Percentiles rank a stretch among this genome's conserved stretches.
Evolutionary conservation across 2,888 invertebrate species (phyloP).

Genomic region (Drosophila formosana): DNA sequence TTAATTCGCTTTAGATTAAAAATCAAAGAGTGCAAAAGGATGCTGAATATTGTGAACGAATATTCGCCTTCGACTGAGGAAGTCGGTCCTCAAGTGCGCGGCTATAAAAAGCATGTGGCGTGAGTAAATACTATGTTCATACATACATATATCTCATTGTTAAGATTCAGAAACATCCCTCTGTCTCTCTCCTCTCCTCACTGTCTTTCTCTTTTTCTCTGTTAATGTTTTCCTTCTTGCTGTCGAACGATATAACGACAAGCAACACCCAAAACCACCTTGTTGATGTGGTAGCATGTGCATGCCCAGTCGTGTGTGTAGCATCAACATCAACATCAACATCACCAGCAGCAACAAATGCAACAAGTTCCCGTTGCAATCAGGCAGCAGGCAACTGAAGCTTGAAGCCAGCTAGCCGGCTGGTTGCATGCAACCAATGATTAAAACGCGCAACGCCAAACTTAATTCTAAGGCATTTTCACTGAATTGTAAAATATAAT

Average conservation of each 20-base stretch:
- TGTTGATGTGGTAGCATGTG: constrained; percentile 46
- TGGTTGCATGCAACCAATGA: constrained; percentile 75
- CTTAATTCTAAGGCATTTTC: constrained; percentile 77
- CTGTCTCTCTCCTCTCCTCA: constrained; percentile 31
- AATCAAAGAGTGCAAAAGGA: constrained; percentile 32
- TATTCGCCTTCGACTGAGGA: background rate
- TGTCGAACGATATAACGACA: constrained; percentile 71
- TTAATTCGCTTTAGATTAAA: constrained; percentile 52
- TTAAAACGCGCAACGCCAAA: constrained; percentile 72
- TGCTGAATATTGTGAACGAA: constrained; percentile 12
- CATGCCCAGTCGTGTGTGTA: constrained; percentile 61
- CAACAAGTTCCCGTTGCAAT: constrained; percentile 58
- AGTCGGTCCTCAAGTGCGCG: too few species aligned
- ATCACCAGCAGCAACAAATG: constrained; percentile 26
- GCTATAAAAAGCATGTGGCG: constrained; percentile 29
- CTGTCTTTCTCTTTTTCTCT: background rate
- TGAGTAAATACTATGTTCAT: background rate
- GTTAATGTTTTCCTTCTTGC: constrained; percentile 38
- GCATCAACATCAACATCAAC: constrained; percentile 19
- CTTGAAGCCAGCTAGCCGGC: constrained; percentile 14
- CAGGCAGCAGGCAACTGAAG: constrained; percentile 4
- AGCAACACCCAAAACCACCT: constrained; percentile 68
- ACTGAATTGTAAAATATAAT: constrained; percentile 78
- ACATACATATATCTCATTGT: too few species aligned
- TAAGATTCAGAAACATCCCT: constrained; percentile 9